Evolutionary conservation across 2,113 vertebrate genomes (phyloP), one percentile per base, ranked within the genome.

Genomic region (Pandion haliaetus): DNA sequence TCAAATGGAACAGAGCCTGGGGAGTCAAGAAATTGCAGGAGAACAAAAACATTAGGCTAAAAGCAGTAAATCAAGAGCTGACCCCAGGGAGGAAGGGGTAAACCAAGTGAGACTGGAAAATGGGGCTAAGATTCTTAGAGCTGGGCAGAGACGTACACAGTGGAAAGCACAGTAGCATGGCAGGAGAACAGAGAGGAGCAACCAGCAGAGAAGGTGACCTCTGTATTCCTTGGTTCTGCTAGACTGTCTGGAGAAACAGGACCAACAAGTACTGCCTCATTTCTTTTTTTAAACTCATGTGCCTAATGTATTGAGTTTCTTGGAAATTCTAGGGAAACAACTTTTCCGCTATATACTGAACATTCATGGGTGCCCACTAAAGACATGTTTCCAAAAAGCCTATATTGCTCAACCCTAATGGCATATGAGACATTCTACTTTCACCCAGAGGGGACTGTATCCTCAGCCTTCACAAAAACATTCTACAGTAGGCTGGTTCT

Each of bases 41-140:
- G 58, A 96, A 63, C 47, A 72, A 87, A 93, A 94, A 63, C 58
- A 93, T 62, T 44, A 90, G 28, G 38, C 80, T 95, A 95, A 94
- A 88, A 88, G 55, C 74, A 62, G 66, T 36, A 86, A 77, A 80
- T 73, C 86, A 90, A 95, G 55, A 81, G 14, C 23, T 93, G 66
- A 82, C 54, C 12, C 66, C 28, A 80, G 65, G 67, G 50, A 93
- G 28, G 34, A 85, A 88, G 10, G 5, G 5, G 8, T 26, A 90
- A 57, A 72, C 49, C 58, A 69, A 49, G 14, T n/a, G 18, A 9
- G 13, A 59, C 17, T 79, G 16, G 54, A 79, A 90, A 82, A 82
- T 5, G 2, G 42, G 32, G 55, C 59, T 86, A 55, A 91, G 96
- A 74, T 62, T 89, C 83, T 29, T 72, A 81, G 29, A 96, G 5